Base-by-base conservation (phyloP, 2,113 vertebrate genomes). In the Stigmatopora argus region DNA sequence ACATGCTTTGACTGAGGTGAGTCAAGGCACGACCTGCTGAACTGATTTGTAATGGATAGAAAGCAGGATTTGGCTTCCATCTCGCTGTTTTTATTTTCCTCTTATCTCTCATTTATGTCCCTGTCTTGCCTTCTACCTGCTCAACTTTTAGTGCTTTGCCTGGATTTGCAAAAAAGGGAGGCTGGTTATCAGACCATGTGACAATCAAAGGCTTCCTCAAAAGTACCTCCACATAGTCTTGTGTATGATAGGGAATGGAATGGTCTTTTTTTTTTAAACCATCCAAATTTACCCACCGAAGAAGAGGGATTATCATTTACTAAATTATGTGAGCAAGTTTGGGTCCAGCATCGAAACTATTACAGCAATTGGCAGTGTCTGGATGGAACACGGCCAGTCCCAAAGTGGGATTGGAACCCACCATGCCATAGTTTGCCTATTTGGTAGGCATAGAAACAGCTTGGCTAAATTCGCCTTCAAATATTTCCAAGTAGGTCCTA, bases 111-210 rank as follows among this genome's bases (percentile, higher is more conserved):
- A 70, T 73, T 31, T 66, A 35, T 74, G 62, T 65, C 70, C 49
- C 64, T 57, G 8, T 73, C 63, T 78, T 62, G 38, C 64, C 67
- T 60, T 52, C 65, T 81, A 71, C 72, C 55, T 67, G 70, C 69
- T 38, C 26, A 56, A 64, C 55, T 62, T 65, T 59, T 71, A 23
- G n/a, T 52, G 53, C 55, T 67, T 69, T 64, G 76, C 51, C 67
- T 58, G 70, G 68, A 52, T 73, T 62, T 62, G 38, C 70, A 64
- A 26, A 62, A 31, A 66, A 71, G 69, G 75, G 72, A 65, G 73
- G 69, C 63, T 59, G 78, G 81, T 85, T 88, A 88, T 86, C 85
- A 69, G 74, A 53, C 75, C 72, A 77, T 85, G 82, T 80, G 86
- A 82, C 85, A 87, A 83, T 86, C 82, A 87, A 70, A 83, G 71